These are phyloP conservation scores for Taenioides sp. DNA, from an alignment of 2,797 vertebrate genomes.

Conservation along the genomic window DNA sequence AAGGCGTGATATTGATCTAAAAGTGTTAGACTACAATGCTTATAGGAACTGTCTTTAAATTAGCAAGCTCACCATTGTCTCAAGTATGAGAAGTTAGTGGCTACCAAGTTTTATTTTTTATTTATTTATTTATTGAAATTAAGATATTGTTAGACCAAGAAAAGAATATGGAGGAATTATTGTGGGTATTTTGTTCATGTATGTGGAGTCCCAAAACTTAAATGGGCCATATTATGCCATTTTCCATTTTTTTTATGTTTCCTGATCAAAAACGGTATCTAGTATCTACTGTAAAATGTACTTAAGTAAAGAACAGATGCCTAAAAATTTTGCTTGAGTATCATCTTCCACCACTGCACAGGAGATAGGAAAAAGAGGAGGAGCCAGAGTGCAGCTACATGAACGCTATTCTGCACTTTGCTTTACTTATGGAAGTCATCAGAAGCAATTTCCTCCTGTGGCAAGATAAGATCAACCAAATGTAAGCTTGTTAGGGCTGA, in stretches of 20 bases:
- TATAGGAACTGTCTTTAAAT: neutral
- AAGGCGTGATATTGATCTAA: neutral
- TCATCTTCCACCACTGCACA: too few relatives aligned
- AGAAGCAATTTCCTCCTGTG: conserved; percentile 85
- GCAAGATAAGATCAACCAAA: conserved; percentile 78
- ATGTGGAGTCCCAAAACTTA: too few relatives aligned
- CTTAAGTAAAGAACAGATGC: too few relatives aligned
- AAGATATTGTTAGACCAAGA: neutral
- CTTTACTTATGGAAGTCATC: conserved; percentile 80
- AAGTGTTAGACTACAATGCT: neutral
- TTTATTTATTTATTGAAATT: neutral
- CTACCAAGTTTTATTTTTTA: too few relatives aligned
- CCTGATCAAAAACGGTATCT: too few relatives aligned
- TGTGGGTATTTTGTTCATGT: too few relatives aligned
- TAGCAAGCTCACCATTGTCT: neutral
- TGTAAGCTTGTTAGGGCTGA: conserved; percentile 44
- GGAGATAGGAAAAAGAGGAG: too few relatives aligned
- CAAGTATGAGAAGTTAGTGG: neutral
- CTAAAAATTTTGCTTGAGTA: too few relatives aligned
- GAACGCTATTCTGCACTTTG: conserved; percentile 79
- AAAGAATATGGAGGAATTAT: too few relatives aligned
- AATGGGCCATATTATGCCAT: too few relatives aligned
- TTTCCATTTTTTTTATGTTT: too few relatives aligned
- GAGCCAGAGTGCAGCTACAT: conserved; percentile 59
- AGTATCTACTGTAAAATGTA: too few relatives aligned